Evolutionary conservation across 2,888 invertebrate species (phyloP).

Genomic region (Sicus ferrugineus): DNA sequence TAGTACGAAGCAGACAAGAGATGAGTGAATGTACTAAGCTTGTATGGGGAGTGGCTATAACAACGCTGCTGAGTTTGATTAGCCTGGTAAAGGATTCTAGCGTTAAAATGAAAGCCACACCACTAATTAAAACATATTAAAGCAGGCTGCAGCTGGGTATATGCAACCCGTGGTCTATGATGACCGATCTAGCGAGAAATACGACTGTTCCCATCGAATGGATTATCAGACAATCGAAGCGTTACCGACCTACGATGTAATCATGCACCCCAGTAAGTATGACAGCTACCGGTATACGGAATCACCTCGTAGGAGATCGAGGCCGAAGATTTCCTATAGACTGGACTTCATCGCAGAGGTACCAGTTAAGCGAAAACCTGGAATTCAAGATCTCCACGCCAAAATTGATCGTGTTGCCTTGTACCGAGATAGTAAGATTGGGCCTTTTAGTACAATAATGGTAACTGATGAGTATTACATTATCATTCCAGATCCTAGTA

Average conservation of each 20-base stretch:
- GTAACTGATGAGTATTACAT: neutral
- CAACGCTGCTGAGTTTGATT: neutral
- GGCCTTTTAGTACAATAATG: neutral
- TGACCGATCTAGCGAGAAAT: conserved; percentile 55
- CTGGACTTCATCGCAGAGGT: conserved; percentile 59
- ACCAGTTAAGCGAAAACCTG: conserved; percentile 48
- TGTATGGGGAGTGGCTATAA: neutral
- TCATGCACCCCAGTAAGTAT: conserved; percentile 44
- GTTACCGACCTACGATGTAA: conserved; percentile 41
- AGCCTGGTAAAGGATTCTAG: neutral
- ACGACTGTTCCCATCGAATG: conserved; percentile 53
- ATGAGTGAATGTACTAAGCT: conserved; percentile 2
- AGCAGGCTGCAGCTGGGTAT: conserved; percentile 40
- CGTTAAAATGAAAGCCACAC: neutral
- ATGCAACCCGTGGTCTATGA: conserved; percentile 50
- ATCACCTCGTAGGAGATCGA: conserved; percentile 31
- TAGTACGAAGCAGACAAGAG: conserved; percentile 6
- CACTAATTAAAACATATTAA: neutral
- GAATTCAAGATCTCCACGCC: conserved; percentile 47
- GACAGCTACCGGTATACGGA: conserved; percentile 54
- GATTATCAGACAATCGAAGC: conserved; percentile 54
- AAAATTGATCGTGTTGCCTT: conserved; percentile 53
- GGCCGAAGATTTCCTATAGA: conserved; percentile 51
- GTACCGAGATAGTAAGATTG: conserved; percentile 49
- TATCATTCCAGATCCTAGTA: neutral